These are phyloP conservation scores for Drosophila santomea DNA, from an alignment of 1,140 invertebrate genomes.

Conservation along the genomic window DNA sequence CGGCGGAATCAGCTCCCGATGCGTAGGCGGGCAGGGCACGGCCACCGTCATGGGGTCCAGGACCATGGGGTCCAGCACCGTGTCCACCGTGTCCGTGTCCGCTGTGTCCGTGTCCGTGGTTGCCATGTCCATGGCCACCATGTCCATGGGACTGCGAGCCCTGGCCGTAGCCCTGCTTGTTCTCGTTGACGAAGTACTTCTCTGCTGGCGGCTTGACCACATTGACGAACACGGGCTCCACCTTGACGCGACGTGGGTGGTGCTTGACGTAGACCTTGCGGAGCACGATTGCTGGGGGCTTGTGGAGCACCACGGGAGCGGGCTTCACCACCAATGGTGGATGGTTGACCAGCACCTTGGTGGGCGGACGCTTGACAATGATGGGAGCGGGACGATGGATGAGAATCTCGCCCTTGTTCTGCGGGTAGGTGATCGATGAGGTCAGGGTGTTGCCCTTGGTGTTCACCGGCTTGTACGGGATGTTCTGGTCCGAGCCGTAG, in stretches of 20 bases:
- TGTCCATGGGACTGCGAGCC: constrained; percentile 28
- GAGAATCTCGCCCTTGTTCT: constrained; percentile 83
- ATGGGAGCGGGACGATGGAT: constrained; percentile 83
- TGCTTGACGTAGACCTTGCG: constrained; percentile 83
- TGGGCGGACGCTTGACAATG: constrained; percentile 82
- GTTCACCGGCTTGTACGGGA: constrained; percentile 75
- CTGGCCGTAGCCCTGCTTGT: constrained; percentile 74
- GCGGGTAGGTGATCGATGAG: constrained; percentile 79
- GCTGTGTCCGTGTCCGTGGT: constrained; percentile 15
- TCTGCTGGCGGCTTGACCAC: constrained; percentile 84
- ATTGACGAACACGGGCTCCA: constrained; percentile 83
- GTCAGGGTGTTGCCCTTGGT: constrained; percentile 78
- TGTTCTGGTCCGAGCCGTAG: constrained; percentile 74
- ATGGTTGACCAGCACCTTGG: constrained; percentile 82
- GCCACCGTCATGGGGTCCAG: constrained; percentile 43
- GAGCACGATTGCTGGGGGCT: constrained; percentile 83
- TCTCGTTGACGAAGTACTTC: constrained; percentile 83
- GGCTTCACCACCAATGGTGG: constrained; percentile 83
- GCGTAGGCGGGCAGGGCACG: constrained; percentile 68
- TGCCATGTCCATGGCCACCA: constrained; percentile 37
- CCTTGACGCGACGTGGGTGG: constrained; percentile 82
- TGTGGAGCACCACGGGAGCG: constrained; percentile 81
- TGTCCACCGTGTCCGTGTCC: constrained; percentile 27
- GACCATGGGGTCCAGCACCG: constrained; percentile 51
- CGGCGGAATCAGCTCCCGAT: constrained; percentile 66